These are phyloP conservation scores for Pantherophis alleghaniensis DNA, from an alignment of 2,797 vertebrate species.

Conservation along the genomic window DNA sequence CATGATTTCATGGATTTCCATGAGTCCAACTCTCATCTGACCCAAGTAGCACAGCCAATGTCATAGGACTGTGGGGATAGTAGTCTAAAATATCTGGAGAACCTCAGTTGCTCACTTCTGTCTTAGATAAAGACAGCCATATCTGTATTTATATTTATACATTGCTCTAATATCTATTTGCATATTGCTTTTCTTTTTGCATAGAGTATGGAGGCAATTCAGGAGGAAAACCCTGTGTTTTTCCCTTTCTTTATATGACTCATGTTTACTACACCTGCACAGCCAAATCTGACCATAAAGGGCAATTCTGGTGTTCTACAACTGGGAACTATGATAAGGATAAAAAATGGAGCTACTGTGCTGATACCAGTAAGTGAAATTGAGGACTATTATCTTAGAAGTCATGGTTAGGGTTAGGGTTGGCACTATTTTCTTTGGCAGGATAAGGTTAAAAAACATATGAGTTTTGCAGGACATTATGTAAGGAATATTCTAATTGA, in stretches of 20 bases:
- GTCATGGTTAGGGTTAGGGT: too few relatives aligned
- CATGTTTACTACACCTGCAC: background rate
- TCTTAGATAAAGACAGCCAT: background rate
- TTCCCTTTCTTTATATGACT: background rate
- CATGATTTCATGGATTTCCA: background rate
- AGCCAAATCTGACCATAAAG: background rate
- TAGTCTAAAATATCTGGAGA: background rate
- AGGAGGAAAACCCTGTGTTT: background rate
- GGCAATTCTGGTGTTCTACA: background rate
- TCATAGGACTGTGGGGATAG: background rate
- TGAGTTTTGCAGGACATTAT: too few relatives aligned
- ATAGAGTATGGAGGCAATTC: conserved; percentile 21
- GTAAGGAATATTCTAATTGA: too few relatives aligned
- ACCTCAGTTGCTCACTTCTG: background rate
- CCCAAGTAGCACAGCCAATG: background rate
- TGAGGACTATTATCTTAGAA: background rate
- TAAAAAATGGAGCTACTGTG: conserved; percentile 5
- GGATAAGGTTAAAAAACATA: too few relatives aligned
- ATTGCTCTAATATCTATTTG: background rate
- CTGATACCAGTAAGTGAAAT: conserved; percentile 14
- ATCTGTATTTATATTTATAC: background rate
- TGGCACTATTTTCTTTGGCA: too few relatives aligned
- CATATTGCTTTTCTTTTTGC: background rate
- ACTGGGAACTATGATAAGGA: conserved; percentile 11
- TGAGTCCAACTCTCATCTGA: background rate